These are phyloP conservation scores for Drosophila ananassae DNA, from an alignment of 1,140 invertebrate genomes.

Conservation along the genomic window DNA sequence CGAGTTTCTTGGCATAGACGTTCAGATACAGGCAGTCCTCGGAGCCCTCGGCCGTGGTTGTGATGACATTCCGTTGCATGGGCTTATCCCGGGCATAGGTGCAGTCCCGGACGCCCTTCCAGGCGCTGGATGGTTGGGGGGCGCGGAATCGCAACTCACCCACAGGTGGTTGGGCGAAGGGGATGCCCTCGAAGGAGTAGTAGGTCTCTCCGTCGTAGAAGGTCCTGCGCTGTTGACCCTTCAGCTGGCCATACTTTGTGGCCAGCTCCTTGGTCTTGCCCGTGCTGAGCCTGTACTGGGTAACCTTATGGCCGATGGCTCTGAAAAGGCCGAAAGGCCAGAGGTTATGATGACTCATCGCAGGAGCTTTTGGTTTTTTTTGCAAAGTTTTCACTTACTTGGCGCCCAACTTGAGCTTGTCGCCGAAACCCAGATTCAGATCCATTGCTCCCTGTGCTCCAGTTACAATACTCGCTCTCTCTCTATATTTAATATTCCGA, in stretches of 20 bases:
- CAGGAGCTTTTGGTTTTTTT: too few relatives aligned
- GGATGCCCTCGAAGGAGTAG: slow-evolving; percentile 86
- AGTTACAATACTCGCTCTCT: slow-evolving; percentile 2
- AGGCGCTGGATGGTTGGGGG: slow-evolving; percentile 85
- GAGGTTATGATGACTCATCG: slow-evolving; percentile 29
- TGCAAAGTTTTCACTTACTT: slow-evolving; percentile 48
- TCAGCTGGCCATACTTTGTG: slow-evolving; percentile 61
- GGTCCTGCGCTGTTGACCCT: slow-evolving; percentile 60
- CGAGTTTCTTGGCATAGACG: slow-evolving; percentile 74
- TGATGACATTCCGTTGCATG: slow-evolving; percentile 53
- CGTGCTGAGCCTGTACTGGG: slow-evolving; percentile 57
- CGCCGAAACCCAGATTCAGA: slow-evolving; percentile 49
- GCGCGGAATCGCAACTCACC: slow-evolving; percentile 87
- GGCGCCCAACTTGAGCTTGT: slow-evolving; percentile 57
- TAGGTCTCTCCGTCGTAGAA: slow-evolving; percentile 70
- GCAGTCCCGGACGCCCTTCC: slow-evolving; percentile 85
- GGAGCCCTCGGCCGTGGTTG: slow-evolving; percentile 43
- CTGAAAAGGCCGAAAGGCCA: slow-evolving; percentile 22
- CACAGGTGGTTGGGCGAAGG: slow-evolving; percentile 88
- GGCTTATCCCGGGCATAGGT: slow-evolving; percentile 52
- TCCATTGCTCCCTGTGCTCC: slow-evolving; percentile 40
- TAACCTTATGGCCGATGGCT: slow-evolving; percentile 57
- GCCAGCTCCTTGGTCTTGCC: slow-evolving; percentile 45
- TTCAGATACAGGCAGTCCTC: slow-evolving; percentile 78
- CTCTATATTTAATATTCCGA: slow-evolving; percentile 9